These are phyloP conservation scores for Lottia scabra DNA, from an alignment of 2,888 invertebrate genomes.

Conservation along the genomic window DNA sequence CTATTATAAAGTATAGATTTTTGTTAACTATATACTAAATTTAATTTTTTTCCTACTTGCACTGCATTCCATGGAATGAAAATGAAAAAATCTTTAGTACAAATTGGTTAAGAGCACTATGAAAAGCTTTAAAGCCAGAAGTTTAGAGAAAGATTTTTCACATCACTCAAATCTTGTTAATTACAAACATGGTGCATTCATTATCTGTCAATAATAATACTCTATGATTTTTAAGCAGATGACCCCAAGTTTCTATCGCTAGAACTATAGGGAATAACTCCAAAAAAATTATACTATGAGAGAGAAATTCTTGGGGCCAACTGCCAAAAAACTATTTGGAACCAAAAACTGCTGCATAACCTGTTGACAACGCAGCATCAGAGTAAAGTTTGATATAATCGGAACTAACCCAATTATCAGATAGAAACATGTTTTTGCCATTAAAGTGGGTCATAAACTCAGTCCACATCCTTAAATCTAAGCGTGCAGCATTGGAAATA, in stretches of 20 bases:
- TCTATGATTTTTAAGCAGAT: not conserved
- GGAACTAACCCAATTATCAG: not conserved
- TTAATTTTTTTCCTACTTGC: no score
- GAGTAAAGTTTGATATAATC: not conserved
- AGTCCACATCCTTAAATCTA: not conserved
- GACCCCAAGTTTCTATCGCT: not conserved
- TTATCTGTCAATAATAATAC: conserved; percentile 1
- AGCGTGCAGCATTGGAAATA: no score
- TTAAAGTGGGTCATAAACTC: no score
- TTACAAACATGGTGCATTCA: not conserved
- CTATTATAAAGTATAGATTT: no score
- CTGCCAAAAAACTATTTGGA: not conserved
- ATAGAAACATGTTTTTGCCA: not conserved
- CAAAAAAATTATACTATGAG: not conserved
- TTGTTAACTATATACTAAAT: no score
- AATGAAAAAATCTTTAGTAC: no score
- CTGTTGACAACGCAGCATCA: not conserved
- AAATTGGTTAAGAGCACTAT: no score
- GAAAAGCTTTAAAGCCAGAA: no score
- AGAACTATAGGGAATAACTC: conserved; percentile 1
- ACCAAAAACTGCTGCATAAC: conserved; percentile 7
- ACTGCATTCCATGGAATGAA: no score
- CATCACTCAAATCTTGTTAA: not conserved
- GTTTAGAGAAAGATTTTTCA: not conserved
- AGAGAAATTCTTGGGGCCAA: not conserved